A percentile compares a stretch with the other conserved stretches of the same genome.
Evolutionary conservation across 2,888 invertebrate species (phyloP).

Genomic region (Brachyptera risi): DNA sequence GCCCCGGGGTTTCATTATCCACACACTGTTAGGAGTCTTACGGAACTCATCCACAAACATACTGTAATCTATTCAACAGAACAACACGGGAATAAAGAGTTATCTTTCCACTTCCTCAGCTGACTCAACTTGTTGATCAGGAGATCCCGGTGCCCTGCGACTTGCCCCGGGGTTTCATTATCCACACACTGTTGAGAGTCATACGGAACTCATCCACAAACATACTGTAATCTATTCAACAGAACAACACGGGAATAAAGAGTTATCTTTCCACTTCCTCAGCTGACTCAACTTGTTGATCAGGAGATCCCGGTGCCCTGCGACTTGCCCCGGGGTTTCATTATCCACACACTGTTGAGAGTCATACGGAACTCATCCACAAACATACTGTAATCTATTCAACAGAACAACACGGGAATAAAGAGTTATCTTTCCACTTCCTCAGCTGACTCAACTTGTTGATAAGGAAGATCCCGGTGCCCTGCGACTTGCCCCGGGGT

Average conservation of each 20-base stretch:
- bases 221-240: constrained; percentile 77
- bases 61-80: constrained; percentile 68
- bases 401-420: neutral
- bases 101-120: constrained; percentile 84
- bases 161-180: constrained; percentile 95
- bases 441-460: constrained; percentile 92
- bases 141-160: constrained; percentile 92
- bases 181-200: constrained; percentile 93
- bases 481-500: constrained; percentile 92
- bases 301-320: constrained; percentile 90
- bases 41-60: constrained; percentile 96
- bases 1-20: constrained; percentile 98
- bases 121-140: constrained; percentile 93
- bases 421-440: constrained; percentile 81
- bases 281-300: constrained; percentile 93
- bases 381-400: constrained; percentile 87
- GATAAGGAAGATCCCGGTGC: constrained; percentile 90
- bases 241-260: too few relatives aligned
- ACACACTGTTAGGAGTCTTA: constrained; percentile 89
- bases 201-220: constrained; percentile 95
- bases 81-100: too few relatives aligned
- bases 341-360: constrained; percentile 94
- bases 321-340: constrained; percentile 95
- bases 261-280: constrained; percentile 84
- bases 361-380: constrained; percentile 93